phyloP scores from a whole-genome alignment of 2,888 invertebrate species.

The Busseola fusca region DNA sequence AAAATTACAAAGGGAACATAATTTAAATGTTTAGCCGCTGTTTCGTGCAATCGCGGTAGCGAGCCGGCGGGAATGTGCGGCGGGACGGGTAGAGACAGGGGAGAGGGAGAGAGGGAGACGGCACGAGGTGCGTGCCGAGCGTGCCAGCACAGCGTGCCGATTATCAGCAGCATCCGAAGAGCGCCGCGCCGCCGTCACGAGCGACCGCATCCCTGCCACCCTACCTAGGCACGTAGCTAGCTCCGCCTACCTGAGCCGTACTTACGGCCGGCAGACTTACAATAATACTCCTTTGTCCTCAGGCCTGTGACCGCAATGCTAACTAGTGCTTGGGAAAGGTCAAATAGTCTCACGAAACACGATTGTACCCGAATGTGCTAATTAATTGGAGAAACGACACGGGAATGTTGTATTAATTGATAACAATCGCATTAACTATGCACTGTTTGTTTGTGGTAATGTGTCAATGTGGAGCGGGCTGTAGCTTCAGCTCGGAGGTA shows the following conservation, averaged over 20 bases:
- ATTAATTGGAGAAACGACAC: constrained; percentile 49
- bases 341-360: constrained; percentile 55
- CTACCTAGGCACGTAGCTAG: constrained; percentile 11
- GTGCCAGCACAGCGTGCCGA: constrained; percentile 55
- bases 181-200: constrained; percentile 48
- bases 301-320: constrained; percentile 50
- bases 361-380: constrained; percentile 47
- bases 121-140: constrained; percentile 54
- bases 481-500: neutral
- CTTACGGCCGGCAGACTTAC: constrained; percentile 29
- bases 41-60: constrained; percentile 48
- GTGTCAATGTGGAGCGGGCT: neutral
- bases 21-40: constrained; percentile 60
- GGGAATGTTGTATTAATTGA: constrained; percentile 41
- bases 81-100: constrained; percentile 3
- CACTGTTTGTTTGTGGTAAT: constrained; percentile 24
- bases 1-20: constrained; percentile 60
- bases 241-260: constrained; percentile 27
- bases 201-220: constrained; percentile 37
- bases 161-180: constrained; percentile 53
- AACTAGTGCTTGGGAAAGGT: constrained; percentile 54
- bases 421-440: constrained; percentile 34
- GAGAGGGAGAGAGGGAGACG: neutral
- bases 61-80: constrained; percentile 52
- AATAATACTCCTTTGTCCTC: constrained; percentile 51